These are phyloP conservation scores for Drosophila nebulosa DNA, from an alignment of 1,140 invertebrate species.

Conservation along the genomic window DNA sequence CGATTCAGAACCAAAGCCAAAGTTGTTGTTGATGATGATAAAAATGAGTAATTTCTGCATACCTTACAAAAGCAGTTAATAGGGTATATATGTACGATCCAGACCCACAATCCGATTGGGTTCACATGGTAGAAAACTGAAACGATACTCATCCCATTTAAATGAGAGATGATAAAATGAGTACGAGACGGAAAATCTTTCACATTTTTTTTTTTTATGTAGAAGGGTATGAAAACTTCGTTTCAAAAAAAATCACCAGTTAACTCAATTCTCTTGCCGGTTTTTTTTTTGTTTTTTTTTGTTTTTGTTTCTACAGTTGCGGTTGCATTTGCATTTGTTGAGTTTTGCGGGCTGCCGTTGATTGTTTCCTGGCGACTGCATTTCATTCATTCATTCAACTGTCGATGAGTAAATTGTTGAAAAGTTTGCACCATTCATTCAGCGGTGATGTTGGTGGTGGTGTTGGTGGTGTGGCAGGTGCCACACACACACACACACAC, in stretches of 20 bases:
- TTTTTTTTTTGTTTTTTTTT: not conserved
- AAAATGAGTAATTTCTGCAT: slow-evolving; percentile 44
- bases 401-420: slow-evolving; percentile 55
- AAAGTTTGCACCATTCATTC: slow-evolving; percentile 29
- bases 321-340: slow-evolving; percentile 55
- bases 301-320: slow-evolving; percentile 27
- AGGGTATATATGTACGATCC: too few relatives aligned
- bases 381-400: slow-evolving; percentile 51
- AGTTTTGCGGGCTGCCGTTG: slow-evolving; percentile 40
- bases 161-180: too few relatives aligned
- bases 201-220: too few relatives aligned
- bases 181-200: too few relatives aligned
- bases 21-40: slow-evolving; percentile 47
- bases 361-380: slow-evolving; percentile 65
- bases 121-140: too few relatives aligned
- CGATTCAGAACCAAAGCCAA: slow-evolving; percentile 28
- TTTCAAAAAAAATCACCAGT: too few relatives aligned
- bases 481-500: not conserved
- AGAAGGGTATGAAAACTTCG: not conserved
- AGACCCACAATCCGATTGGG: too few relatives aligned
- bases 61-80: not conserved
- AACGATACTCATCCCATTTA: too few relatives aligned
- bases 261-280: not conserved
- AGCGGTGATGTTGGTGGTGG: not conserved
- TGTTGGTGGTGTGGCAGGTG: not conserved